A percentile compares a stretch with the other conserved stretches of the same genome.
These are phyloP conservation scores for Cebidichthys violaceus DNA, from an alignment of 2,113 vertebrate genomes.

Conservation along the genomic window DNA sequence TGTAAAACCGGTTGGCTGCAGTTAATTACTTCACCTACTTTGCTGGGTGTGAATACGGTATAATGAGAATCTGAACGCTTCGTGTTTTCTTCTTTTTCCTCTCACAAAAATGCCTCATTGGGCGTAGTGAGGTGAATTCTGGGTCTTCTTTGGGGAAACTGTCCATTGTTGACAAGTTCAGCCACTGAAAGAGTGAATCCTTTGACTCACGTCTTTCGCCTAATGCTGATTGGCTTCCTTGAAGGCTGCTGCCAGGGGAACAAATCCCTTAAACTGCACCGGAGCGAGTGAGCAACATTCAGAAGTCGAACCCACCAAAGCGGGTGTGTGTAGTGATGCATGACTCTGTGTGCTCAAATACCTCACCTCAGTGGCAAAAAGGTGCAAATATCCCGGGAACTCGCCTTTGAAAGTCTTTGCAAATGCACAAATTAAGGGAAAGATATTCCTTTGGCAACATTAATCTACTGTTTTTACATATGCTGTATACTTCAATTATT, in stretches of 20 bases:
- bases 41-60: background rate
- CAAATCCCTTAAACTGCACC: constrained; percentile 65
- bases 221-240: constrained; percentile 58
- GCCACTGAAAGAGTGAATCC: constrained; percentile 41
- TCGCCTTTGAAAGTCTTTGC: background rate
- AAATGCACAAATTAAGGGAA: constrained; percentile 1
- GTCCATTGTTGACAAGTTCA: constrained; percentile 7
- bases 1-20: constrained; percentile 20
- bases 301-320: constrained; percentile 35
- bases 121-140: background rate
- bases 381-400: background rate
- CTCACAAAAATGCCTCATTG: background rate
- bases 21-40: background rate
- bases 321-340: constrained; percentile 39
- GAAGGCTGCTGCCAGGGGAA: constrained; percentile 44
- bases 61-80: background rate
- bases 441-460: background rate
- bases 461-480: constrained; percentile 9
- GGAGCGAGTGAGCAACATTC: constrained; percentile 46
- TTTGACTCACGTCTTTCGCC: constrained; percentile 28
- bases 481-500: background rate
- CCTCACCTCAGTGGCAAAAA: constrained; percentile 21
- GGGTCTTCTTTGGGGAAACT: background rate
- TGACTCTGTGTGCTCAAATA: background rate
- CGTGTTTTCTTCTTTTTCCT: background rate